Percentiles rank a stretch among this genome's conserved stretches.
Conservation (phyloP, 2,113 vertebrate species). For the Clarias macrocephalus region DNA sequence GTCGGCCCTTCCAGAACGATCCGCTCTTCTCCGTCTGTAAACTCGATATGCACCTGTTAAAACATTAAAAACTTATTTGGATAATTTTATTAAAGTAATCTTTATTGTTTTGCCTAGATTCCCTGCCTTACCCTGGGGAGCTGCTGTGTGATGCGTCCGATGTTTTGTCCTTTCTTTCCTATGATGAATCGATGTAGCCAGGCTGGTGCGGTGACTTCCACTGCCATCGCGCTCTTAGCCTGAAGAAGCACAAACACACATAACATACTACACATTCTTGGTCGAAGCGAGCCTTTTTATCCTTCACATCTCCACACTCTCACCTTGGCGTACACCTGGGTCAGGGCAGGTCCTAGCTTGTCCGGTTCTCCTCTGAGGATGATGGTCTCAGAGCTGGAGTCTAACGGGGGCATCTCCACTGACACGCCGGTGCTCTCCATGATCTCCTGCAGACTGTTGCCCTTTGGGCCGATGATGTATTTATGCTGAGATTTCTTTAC, state of each 20-base stretch:
- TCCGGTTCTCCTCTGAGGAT: constrained; percentile 76
- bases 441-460: constrained; percentile 80
- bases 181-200: constrained; percentile 85
- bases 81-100: neutral
- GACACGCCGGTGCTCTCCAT: constrained; percentile 76
- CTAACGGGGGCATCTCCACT: constrained; percentile 73
- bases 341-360: constrained; percentile 74
- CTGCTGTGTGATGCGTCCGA: constrained; percentile 77
- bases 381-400: constrained; percentile 77
- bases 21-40: constrained; percentile 78
- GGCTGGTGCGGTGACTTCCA: constrained; percentile 75
- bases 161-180: constrained; percentile 80
- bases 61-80: neutral
- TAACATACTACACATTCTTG: neutral
- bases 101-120: too few relatives aligned
- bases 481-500: constrained; percentile 82
- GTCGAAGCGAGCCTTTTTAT: neutral
- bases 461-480: constrained; percentile 75
- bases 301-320: constrained; percentile 16
- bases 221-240: constrained; percentile 76
- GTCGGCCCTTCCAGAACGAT: constrained; percentile 78
- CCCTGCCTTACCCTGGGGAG: constrained; percentile 69
- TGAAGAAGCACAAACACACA: constrained; percentile 43
- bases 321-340: constrained; percentile 78
- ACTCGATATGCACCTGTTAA: constrained; percentile 78